phyloP scores from a whole-genome alignment of 2,797 vertebrate genomes.

The Danionella dracula region DNA sequence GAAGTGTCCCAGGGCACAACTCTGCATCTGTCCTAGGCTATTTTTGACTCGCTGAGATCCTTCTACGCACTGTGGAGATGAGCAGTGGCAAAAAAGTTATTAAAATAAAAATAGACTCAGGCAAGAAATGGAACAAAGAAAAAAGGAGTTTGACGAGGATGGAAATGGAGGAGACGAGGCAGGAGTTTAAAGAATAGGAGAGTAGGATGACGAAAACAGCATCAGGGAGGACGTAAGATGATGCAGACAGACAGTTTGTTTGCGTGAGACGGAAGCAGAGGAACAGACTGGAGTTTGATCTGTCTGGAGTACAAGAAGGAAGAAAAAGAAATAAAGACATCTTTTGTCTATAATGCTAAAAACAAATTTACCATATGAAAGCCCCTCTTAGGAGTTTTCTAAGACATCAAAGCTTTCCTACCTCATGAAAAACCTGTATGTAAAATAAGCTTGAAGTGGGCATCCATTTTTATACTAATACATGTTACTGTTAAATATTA shows the following conservation, averaged over 20 bases:
- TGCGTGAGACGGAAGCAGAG: not conserved
- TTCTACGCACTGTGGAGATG: constrained; percentile 17
- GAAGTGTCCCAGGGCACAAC: constrained; percentile 42
- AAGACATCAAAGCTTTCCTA: no score
- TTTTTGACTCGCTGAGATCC: constrained; percentile 30
- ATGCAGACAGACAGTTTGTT: not conserved
- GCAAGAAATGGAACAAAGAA: constrained; percentile 20
- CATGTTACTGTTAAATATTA: no score
- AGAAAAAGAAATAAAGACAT: no score
- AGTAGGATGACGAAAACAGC: constrained; percentile 13
- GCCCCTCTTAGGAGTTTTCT: no score
- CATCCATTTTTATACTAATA: no score
- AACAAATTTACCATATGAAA: no score
- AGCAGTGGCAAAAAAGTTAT: constrained; percentile 2
- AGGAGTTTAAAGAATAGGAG: not conserved
- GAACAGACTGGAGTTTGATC: no score
- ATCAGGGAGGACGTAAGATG: constrained; percentile 9
- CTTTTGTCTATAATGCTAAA: no score
- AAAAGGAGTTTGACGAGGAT: not conserved
- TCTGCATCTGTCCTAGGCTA: constrained; percentile 40
- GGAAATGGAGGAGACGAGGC: constrained; percentile 7
- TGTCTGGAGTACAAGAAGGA: no score
- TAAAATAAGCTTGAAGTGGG: no score
- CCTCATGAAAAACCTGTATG: no score
- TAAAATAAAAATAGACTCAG: constrained; percentile 23